Evolutionary conservation across 2,888 invertebrate genomes (phyloP).

Genomic region (Platycheirus albimanus): DNA sequence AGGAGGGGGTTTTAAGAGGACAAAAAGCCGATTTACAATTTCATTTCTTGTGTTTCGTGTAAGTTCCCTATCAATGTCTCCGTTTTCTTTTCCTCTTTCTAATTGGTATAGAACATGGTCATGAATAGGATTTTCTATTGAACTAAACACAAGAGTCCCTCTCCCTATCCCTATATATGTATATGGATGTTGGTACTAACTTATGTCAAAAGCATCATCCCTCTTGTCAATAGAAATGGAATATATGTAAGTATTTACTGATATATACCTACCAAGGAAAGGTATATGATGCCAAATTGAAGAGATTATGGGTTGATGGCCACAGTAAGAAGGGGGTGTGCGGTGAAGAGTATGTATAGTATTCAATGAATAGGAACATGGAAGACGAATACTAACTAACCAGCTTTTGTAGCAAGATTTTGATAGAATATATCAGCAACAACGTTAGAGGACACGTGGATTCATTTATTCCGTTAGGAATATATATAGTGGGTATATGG

Average conservation of each 20-base stretch:
- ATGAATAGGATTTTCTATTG: constrained; percentile 61
- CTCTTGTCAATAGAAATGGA: constrained; percentile 3
- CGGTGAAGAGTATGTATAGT: constrained; percentile 1
- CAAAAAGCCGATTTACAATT: constrained; percentile 63
- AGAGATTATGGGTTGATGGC: constrained; percentile 55
- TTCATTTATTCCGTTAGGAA: neutral
- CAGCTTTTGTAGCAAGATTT: constrained; percentile 57
- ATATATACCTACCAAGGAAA: neutral
- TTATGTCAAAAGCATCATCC: constrained; percentile 37
- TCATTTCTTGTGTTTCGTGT: constrained; percentile 64
- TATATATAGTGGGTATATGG: neutral
- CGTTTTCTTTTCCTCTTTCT: constrained; percentile 59
- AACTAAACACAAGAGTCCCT: constrained; percentile 26
- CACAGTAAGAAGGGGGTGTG: neutral
- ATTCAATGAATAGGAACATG: constrained; percentile 62
- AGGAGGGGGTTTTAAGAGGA: neutral
- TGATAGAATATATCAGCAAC: constrained; percentile 28
- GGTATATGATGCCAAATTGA: constrained; percentile 50
- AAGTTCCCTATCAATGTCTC: constrained; percentile 69
- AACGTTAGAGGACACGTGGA: constrained; percentile 18
- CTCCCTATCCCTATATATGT: too few species aligned
- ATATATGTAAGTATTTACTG: too few species aligned
- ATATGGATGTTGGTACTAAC: neutral
- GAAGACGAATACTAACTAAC: constrained; percentile 59
- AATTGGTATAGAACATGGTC: constrained; percentile 66